These are phyloP conservation scores for Plebejus melissa DNA, from an alignment of 2,888 invertebrate genomes.

Conservation along the genomic window DNA sequence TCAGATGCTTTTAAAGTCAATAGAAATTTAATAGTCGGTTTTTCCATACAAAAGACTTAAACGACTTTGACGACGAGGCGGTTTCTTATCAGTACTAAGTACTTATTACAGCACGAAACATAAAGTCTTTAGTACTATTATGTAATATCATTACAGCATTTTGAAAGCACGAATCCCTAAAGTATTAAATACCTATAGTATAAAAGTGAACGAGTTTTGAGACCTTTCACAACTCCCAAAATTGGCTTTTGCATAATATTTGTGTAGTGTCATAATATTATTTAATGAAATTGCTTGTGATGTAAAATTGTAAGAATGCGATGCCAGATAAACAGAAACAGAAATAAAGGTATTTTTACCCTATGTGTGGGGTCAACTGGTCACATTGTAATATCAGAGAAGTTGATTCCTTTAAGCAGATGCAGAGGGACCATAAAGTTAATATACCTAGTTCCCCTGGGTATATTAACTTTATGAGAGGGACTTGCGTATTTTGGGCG, in stretches of 20 bases:
- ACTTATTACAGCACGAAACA: not conserved
- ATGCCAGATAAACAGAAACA: not conserved
- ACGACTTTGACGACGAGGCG: not conserved
- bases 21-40: not conserved
- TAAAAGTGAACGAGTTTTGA: slow-evolving; percentile 1
- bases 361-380: too few relatives aligned
- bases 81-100: not conserved
- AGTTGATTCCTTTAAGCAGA: too few relatives aligned
- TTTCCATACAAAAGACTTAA: not conserved
- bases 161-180: slow-evolving; percentile 20
- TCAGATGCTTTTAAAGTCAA: not conserved
- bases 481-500: too few relatives aligned
- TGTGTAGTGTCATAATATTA: slow-evolving; percentile 2
- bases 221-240: slow-evolving; percentile 3
- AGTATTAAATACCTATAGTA: slow-evolving; percentile 14
- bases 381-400: too few relatives aligned
- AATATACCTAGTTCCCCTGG: too few relatives aligned
- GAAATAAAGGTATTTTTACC: not conserved
- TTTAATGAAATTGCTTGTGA: not conserved
- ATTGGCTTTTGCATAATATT: slow-evolving; percentile 2
- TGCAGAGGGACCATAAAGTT: too few relatives aligned
- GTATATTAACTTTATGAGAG: too few relatives aligned
- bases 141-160: slow-evolving; percentile 17
- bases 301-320: not conserved
- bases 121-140: not conserved